phyloP scores from a whole-genome alignment of 2,113 vertebrate genomes.

The Daubentonia madagascariensis region DNA sequence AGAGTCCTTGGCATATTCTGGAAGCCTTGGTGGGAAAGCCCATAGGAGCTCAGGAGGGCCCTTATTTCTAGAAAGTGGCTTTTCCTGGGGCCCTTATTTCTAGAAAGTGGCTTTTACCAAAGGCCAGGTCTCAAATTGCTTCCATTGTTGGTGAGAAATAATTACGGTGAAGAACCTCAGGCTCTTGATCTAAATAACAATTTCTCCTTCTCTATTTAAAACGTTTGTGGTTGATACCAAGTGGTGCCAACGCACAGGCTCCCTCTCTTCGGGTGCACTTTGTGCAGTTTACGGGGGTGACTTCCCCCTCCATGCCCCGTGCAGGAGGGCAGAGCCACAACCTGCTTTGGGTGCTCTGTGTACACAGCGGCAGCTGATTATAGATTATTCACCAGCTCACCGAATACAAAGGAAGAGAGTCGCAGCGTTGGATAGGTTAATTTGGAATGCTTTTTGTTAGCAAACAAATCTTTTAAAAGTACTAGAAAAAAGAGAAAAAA shows the following conservation, averaged over 20 bases:
- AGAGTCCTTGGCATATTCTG: not conserved
- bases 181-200: not conserved
- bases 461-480: slow-evolving; percentile 64
- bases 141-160: not conserved
- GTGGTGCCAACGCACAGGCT: not conserved
- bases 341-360: slow-evolving; percentile 21
- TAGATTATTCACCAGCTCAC: slow-evolving; percentile 8
- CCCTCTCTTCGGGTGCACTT: slow-evolving; percentile 39
- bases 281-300: not conserved
- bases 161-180: not conserved
- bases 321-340: not conserved
- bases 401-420: slow-evolving; percentile 8
- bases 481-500: not conserved
- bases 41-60: not conserved
- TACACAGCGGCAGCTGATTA: slow-evolving; percentile 18
- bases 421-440: slow-evolving; percentile 51
- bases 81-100: not conserved
- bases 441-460: slow-evolving; percentile 58
- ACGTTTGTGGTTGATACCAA: not conserved
- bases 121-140: not conserved
- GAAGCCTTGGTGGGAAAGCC: not conserved
- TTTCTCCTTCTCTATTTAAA: not conserved
- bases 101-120: not conserved
- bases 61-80: not conserved
- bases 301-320: slow-evolving; percentile 14